Evolutionary conservation across 2,888 invertebrate species (phyloP), one percentile per base, ranked within the genome.

Genomic region (Acronicta leporina): DNA sequence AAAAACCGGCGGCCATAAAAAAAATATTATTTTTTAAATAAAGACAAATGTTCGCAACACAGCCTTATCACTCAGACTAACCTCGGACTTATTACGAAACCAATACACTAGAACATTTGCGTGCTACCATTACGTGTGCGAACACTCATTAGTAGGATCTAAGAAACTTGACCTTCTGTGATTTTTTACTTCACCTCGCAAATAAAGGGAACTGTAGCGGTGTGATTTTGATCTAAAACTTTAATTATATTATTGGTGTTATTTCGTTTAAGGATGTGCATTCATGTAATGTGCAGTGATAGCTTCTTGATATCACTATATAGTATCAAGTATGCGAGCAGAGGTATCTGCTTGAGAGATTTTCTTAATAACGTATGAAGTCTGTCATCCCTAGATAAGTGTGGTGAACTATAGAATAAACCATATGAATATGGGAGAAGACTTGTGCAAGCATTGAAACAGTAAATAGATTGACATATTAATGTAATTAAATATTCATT

Each of bases 131-230:
- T 77, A 84, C 82, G 82, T 77, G 78, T 63, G 15, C 63, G 74
- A 62, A 46, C 35, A 50, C 69, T 85, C 82, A 87, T 85, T 87
- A 87, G 45, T 50, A 80, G 65, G 55, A 70, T 73, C 76, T 56
- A 63, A 71, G 80, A 75, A 77, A 77, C 77, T 75, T 83, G 87
- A 83, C 88, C 87, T 87, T 87, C 82, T 49, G 33, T 15, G 13
- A 53, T 66, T 70, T 75, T 75, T 70, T 74, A 64, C 48, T 64
- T 75, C 48, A 65, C 63, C 61, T 73, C 65, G 63, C 42, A 46
- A 70, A 63, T 69, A 78, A 75, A 75, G 75, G 62, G 78, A 68
- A 63, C 55, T 70, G 51, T 70, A 69, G 54, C 50, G 45, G 46
- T 59, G 48, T 48, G 44, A 58, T 51, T 65, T 49, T 74, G 41